These are phyloP conservation scores for Pluvialis apricaria DNA, from an alignment of 2,113 vertebrate species.

Conservation along the genomic window DNA sequence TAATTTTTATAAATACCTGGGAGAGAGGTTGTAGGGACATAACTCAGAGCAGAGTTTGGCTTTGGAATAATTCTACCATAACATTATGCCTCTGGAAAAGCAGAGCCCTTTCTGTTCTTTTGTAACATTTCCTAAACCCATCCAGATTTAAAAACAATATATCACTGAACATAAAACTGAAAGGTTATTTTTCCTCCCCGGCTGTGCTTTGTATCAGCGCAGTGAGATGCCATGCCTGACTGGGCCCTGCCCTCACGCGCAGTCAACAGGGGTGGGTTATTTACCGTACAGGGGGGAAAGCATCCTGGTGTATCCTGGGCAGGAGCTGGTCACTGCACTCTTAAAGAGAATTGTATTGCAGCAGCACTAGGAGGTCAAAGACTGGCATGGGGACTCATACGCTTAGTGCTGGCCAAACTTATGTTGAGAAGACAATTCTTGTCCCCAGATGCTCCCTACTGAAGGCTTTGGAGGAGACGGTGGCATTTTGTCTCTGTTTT, in stretches of 20 bases:
- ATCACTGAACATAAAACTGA: constrained; percentile 8
- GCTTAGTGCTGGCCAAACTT: not conserved
- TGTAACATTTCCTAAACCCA: constrained; percentile 16
- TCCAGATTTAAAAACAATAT: constrained; percentile 22
- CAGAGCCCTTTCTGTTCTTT: not conserved
- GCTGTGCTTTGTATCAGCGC: not conserved
- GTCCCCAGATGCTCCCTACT: not conserved
- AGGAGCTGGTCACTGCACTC: fast-evolving
- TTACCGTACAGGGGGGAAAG: not conserved
- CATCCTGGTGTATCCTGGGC: not conserved
- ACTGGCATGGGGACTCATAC: fast-evolving
- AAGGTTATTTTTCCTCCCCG: constrained; percentile 50
- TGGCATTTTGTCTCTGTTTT: not conserved
- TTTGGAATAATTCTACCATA: constrained; percentile 14
- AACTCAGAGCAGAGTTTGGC: not conserved
- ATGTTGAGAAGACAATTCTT: not conserved
- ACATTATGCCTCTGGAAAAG: constrained; percentile 9
- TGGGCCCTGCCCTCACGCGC: fast-evolving
- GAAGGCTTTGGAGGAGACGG: not conserved
- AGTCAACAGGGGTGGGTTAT: not conserved
- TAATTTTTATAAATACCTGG: constrained; percentile 15
- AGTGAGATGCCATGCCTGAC: not conserved
- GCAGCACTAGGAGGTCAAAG: not conserved
- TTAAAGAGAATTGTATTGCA: not conserved
- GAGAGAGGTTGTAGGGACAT: not conserved